phyloP scores from a whole-genome alignment of 2,888 invertebrate species.

The Melipona bicolor region DNA sequence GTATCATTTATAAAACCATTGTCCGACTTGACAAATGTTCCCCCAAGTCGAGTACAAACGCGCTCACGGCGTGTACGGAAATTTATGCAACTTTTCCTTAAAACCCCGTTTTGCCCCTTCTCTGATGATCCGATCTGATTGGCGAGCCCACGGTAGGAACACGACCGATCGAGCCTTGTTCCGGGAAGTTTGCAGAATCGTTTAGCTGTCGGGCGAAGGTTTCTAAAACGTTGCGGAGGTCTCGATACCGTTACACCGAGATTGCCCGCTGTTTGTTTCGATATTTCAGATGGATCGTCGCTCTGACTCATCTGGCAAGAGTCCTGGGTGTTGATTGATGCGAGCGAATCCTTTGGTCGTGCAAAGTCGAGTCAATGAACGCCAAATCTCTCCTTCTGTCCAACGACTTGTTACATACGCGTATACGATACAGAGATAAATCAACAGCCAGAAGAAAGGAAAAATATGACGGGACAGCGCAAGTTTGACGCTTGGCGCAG shows the following conservation, averaged over 20 bases:
- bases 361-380: not conserved
- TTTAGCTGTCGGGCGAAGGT: conserved; percentile 3
- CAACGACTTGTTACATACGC: too few species aligned
- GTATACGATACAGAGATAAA: not conserved
- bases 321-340: conserved; percentile 6
- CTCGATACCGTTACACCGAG: conserved; percentile 12
- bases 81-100: conserved; percentile 52
- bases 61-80: conserved; percentile 25
- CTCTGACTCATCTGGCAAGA: not conserved
- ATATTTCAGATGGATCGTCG: not conserved
- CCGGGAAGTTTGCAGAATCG: not conserved
- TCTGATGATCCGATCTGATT: conserved; percentile 40
- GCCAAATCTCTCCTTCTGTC: too few species aligned
- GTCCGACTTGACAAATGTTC: conserved; percentile 65
- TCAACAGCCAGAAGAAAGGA: not conserved
- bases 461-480: not conserved
- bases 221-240: not conserved
- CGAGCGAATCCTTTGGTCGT: not conserved
- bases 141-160: conserved; percentile 13
- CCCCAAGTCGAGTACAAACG: conserved; percentile 33
- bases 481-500: conserved; percentile 59
- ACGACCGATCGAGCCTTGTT: conserved; percentile 3
- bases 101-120: conserved; percentile 16
- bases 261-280: conserved; percentile 5
- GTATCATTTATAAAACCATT: conserved; percentile 70